Percentiles rank a stretch among this genome's conserved stretches.
phyloP scores from a whole-genome alignment of 2,888 invertebrate genomes.

The Melanophora roralis region DNA sequence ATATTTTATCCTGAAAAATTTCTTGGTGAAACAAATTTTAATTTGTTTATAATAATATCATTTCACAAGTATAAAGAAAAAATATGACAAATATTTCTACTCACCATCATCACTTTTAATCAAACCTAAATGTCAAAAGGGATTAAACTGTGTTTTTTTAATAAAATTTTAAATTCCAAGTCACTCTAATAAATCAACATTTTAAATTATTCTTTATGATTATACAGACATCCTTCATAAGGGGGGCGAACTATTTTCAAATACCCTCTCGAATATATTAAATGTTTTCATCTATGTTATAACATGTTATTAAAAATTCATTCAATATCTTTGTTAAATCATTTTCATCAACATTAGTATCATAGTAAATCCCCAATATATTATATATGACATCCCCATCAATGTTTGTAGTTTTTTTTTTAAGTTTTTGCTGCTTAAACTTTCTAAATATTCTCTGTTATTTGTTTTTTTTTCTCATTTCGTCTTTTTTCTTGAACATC shows the following conservation, averaged over 20 bases:
- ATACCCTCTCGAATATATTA: background rate
- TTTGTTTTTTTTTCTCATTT: slow-evolving; percentile 13
- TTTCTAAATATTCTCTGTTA: slow-evolving; percentile 49
- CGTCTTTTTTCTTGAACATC: slow-evolving; percentile 28
- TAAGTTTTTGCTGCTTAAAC: slow-evolving; percentile 16
- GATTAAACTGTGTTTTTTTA: background rate
- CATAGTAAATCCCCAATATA: slow-evolving; percentile 33
- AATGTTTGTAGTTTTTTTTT: too few relatives aligned
- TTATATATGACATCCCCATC: slow-evolving; percentile 47
- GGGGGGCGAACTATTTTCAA: background rate
- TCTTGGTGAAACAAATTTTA: too few relatives aligned
- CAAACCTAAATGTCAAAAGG: background rate
- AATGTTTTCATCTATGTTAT: slow-evolving; percentile 1
- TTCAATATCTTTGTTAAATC: slow-evolving; percentile 45
- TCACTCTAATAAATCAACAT: slow-evolving; percentile 38
- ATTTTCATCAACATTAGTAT: slow-evolving; percentile 41
- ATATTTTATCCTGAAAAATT: too few relatives aligned
- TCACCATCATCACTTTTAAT: background rate
- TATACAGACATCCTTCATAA: background rate
- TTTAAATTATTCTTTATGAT: background rate
- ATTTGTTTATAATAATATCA: too few relatives aligned
- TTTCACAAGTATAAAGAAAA: too few relatives aligned
- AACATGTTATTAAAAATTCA: slow-evolving; percentile 55
- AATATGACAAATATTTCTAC: too few relatives aligned
- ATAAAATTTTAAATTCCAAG: background rate